A percentile compares a stretch with the other conserved stretches of the same genome.
These are phyloP conservation scores for Lycia hirtaria DNA, from an alignment of 2,888 invertebrate genomes.

Conservation along the genomic window DNA sequence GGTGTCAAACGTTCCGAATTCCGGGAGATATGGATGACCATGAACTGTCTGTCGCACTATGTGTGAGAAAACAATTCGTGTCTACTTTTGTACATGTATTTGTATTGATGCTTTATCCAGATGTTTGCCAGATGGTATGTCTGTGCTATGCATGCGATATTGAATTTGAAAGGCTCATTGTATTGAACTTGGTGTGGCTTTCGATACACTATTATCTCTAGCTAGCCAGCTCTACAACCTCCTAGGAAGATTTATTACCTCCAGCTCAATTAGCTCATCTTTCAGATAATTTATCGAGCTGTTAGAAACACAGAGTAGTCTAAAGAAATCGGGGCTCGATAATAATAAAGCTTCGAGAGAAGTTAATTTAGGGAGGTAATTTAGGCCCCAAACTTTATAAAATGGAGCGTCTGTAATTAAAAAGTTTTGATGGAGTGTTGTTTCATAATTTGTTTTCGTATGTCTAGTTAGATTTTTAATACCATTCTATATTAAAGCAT, in stretches of 20 bases:
- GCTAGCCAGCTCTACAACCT: neutral
- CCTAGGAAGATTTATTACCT: conserved; percentile 18
- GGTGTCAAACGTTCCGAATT: conserved; percentile 28
- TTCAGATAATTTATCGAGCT: neutral
- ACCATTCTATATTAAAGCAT: too few relatives aligned
- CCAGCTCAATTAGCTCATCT: conserved; percentile 1
- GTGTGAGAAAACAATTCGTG: conserved; percentile 18
- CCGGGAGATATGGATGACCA: conserved; percentile 25
- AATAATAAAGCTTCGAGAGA: neutral
- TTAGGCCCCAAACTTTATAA: neutral
- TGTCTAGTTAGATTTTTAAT: too few relatives aligned
- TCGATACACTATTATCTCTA: conserved; percentile 18
- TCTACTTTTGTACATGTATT: neutral
- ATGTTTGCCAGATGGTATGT: conserved; percentile 33
- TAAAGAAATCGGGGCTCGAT: neutral
- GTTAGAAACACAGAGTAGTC: neutral
- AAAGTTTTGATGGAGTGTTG: neutral
- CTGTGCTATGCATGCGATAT: conserved; percentile 16
- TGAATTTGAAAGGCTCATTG: conserved; percentile 36
- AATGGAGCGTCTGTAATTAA: neutral
- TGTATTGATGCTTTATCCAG: conserved; percentile 18
- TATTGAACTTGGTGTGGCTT: conserved; percentile 27
- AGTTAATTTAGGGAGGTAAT: conserved; percentile 7
- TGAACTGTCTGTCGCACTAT: conserved; percentile 21
- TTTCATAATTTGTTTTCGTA: neutral